Conservation (phyloP, 37 sponge, comb jelly and placozoan genomes). For the Ephydatia muelleri region DNA sequence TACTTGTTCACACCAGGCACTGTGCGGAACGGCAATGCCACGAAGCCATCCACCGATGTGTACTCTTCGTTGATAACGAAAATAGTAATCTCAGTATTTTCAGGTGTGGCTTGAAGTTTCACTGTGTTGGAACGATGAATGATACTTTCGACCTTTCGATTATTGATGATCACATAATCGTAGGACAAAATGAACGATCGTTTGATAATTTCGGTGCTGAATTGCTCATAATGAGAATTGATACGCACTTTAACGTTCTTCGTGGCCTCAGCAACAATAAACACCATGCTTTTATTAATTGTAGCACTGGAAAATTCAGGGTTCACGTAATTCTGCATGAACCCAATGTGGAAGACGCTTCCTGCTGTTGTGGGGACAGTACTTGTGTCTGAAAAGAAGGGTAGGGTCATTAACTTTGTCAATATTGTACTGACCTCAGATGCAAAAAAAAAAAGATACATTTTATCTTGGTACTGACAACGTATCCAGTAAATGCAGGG, state of each 20-base stretch:
- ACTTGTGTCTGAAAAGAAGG: not conserved
- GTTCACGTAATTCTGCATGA: slow-evolving; percentile 29
- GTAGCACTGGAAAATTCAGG: not conserved
- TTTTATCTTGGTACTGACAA: too few species aligned
- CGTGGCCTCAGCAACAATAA: not conserved
- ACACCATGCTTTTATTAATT: slow-evolving; percentile 10
- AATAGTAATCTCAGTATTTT: slow-evolving; percentile 19
- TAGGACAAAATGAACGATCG: not conserved
- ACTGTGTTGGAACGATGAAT: not conserved
- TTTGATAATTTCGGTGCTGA: not conserved
- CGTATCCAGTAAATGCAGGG: too few species aligned
- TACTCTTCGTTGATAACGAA: slow-evolving; percentile 37
- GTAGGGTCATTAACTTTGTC: not conserved
- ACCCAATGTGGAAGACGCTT: slow-evolving; percentile 23
- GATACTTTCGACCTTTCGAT: not conserved
- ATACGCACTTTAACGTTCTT: not conserved
- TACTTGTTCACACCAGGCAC: slow-evolving; percentile 10
- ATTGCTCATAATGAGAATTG: not conserved
- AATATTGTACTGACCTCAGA: not conserved
- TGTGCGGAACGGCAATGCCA: slow-evolving; percentile 21
- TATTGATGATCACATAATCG: not conserved
- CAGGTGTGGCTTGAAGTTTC: not conserved
- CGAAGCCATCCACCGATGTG: slow-evolving; percentile 26
- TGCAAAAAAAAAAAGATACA: not conserved
- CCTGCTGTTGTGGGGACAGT: not conserved